Percentiles rank a stretch among this genome's conserved stretches.
Conservation (phyloP, 2,113 vertebrate genomes). For the Hucho hucho region DNA sequence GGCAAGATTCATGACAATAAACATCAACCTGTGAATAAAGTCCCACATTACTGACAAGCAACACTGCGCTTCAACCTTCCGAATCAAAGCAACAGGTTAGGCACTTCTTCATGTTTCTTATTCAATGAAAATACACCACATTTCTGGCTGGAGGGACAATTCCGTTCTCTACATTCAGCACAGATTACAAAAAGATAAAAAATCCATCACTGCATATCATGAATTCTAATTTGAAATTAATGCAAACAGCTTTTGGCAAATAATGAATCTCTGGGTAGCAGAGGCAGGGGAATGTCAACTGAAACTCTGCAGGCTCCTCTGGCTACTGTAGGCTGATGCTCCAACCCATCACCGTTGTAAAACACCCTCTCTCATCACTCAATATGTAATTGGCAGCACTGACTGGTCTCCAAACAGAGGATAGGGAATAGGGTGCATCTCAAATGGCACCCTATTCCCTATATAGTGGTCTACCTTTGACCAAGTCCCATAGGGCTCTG, state of each 20-base stretch:
- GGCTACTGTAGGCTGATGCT: slow-evolving; percentile 65
- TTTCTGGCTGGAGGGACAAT: not conserved
- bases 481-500: too few species aligned
- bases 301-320: slow-evolving; percentile 62
- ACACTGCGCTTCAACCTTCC: not conserved
- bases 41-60: not conserved
- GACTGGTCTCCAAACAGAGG: not conserved
- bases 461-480: too few species aligned
- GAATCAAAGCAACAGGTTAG: not conserved
- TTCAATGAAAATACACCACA: too few species aligned
- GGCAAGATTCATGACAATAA: too few species aligned
- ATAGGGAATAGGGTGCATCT: too few species aligned
- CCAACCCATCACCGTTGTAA: slow-evolving; percentile 70
- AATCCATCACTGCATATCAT: slow-evolving; percentile 43
- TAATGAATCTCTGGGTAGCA: slow-evolving; percentile 64
- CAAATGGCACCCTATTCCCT: too few species aligned
- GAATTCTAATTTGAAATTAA: slow-evolving; percentile 67
- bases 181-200: slow-evolving; percentile 54
- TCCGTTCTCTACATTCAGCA: not conserved
- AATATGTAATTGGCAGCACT: slow-evolving; percentile 61
- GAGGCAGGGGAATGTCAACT: slow-evolving; percentile 60
- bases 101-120: not conserved
- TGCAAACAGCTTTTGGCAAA: slow-evolving; percentile 64
- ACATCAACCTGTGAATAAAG: too few species aligned
- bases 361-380: slow-evolving; percentile 70